These are phyloP conservation scores for Horisme vitalbata DNA, from an alignment of 2,888 invertebrate genomes.

Conservation along the genomic window DNA sequence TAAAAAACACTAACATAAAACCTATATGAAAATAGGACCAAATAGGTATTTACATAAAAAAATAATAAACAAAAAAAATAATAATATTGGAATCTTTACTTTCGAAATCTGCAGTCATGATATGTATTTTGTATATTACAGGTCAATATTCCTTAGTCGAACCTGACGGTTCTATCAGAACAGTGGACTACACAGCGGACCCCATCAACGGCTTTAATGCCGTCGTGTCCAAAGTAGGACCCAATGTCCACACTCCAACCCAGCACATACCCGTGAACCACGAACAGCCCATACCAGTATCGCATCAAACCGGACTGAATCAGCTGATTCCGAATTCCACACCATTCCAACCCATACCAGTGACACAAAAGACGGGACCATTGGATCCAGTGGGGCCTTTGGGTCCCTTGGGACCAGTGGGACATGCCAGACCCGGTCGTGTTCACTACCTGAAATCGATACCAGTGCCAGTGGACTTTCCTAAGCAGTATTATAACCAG, in stretches of 20 bases:
- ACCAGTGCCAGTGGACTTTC: slow-evolving; percentile 66
- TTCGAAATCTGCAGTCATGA: background rate
- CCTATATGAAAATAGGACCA: too few relatives aligned
- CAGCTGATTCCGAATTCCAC: background rate
- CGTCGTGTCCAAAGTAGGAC: slow-evolving; percentile 78
- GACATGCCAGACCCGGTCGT: too few relatives aligned
- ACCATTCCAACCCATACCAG: slow-evolving; percentile 22
- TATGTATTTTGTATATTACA: slow-evolving; percentile 42
- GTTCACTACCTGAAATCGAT: slow-evolving; percentile 54
- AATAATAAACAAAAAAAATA: too few relatives aligned
- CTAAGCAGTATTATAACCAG: slow-evolving; percentile 41
- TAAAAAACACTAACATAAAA: too few relatives aligned
- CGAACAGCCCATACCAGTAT: slow-evolving; percentile 15
- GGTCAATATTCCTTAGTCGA: slow-evolving; percentile 80
- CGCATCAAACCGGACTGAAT: slow-evolving; percentile 3
- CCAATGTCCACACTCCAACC: slow-evolving; percentile 64
- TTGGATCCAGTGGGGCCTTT: too few relatives aligned
- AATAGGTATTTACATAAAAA: too few relatives aligned
- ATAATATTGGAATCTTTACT: too few relatives aligned
- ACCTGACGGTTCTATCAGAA: slow-evolving; percentile 78
- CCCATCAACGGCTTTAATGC: slow-evolving; percentile 83
- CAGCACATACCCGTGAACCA: slow-evolving; percentile 14
- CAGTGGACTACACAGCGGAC: slow-evolving; percentile 83
- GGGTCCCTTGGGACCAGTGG: slow-evolving; percentile 17
- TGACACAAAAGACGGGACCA: too few relatives aligned